Evolutionary conservation across 1,140 invertebrate species (phyloP).

Genomic region (Anadara kagoshimensis): DNA sequence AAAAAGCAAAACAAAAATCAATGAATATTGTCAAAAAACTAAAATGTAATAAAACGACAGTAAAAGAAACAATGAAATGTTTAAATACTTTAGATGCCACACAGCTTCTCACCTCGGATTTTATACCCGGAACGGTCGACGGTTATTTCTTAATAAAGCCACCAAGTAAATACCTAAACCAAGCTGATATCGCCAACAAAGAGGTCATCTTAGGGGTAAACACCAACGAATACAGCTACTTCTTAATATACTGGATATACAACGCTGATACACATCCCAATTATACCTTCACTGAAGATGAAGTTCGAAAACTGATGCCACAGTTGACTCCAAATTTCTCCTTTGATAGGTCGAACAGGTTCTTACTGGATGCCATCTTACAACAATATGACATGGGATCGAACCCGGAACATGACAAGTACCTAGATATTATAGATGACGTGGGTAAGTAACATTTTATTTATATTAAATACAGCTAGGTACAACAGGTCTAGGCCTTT

Average conservation of each 20-base stretch:
- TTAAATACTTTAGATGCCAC: conserved; percentile 82
- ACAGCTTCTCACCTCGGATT: conserved; percentile 75
- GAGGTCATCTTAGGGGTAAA: conserved; percentile 93
- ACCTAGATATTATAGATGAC: conserved; percentile 49
- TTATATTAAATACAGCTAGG: no score
- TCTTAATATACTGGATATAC: no score
- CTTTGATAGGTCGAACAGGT: background rate
- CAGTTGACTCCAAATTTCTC: conserved; percentile 17
- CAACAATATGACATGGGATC: conserved; percentile 32
- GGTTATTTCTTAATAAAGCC: conserved; percentile 18
- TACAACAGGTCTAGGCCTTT: no score
- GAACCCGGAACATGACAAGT: conserved; percentile 5
- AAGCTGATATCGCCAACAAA: conserved; percentile 77
- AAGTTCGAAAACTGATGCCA: conserved; percentile 19
- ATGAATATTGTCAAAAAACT: conserved; percentile 21
- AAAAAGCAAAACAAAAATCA: conserved; percentile 85
- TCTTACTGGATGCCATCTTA: conserved; percentile 33
- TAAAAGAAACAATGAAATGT: conserved; percentile 85
- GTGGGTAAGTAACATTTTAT: conserved; percentile 35
- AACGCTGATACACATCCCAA: conserved; percentile 10
- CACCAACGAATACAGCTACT: conserved; percentile 84
- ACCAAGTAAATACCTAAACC: conserved; percentile 7
- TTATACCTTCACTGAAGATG: background rate
- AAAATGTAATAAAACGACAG: conserved; percentile 22
- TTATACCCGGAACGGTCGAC: conserved; percentile 28